Evolutionary conservation across 2,888 invertebrate species (phyloP), one percentile per base, ranked within the genome.

Genomic region (Ectemnius cavifrons): DNA sequence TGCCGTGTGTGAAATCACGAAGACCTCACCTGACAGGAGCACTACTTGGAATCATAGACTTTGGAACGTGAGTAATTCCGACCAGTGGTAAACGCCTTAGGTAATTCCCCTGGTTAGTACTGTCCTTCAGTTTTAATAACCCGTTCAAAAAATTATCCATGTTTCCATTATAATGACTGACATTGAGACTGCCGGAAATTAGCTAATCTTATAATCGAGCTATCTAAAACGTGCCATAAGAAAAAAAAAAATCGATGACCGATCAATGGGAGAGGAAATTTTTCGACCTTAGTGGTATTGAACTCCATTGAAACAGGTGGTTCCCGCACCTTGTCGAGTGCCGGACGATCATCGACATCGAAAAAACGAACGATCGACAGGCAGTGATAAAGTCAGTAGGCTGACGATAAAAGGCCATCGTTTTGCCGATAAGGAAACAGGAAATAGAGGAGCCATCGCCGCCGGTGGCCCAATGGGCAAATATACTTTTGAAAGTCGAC

Each of bases 381-480:
- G 56, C 49, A 20, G 52, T 56, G 80, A 84, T 83, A 82, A 79
- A 78, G 47, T 63, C 60, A 67, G 70, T 49, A 2, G 16, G 23
- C 18, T 11, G 14, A 18, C 56, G 73, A 82, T 78, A 77, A 81
- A 59, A 52, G 57, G 11, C 18, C 63, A 60, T 23, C 64, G 71
- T 72, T 76, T 74, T 56, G 46, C 37, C 49, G 81, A 83, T 79
- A 78, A 76, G 67, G 58, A 72, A 74, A 63, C 58, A 69, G 58
- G 20, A 63, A 67, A 71, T 72, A 63, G 68, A 57, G 59, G 70
- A 49, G 28, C 28, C 11, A n/a, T 13, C 16, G 49, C 11, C 45
- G 18, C 58, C 23, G n/a, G 20, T 56, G 23, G 18, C 13, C 49
- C 28, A 37, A 11, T 18, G 23, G 45, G 14, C 8, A n/a, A 37